Conservation (phyloP, 2,888 invertebrate genomes). For the Rhopalosiphum nymphaeae region DNA sequence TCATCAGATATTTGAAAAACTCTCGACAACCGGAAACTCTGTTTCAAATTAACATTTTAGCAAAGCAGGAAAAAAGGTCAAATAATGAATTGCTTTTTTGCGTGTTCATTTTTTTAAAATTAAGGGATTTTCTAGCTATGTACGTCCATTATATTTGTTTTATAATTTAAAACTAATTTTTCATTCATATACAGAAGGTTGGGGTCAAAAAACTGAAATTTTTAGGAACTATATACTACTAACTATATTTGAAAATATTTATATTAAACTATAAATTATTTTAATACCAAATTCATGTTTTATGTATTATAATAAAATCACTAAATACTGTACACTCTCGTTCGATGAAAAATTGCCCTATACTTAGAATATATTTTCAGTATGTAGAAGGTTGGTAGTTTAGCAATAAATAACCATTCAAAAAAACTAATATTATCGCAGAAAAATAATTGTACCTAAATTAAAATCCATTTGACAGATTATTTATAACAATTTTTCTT, state of each 20-base stretch:
- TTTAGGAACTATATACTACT: too few species aligned
- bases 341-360: not conserved
- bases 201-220: conserved; percentile 3
- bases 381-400: not conserved
- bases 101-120: conserved; percentile 39
- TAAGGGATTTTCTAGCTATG: conserved; percentile 6
- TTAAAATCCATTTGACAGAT: not conserved
- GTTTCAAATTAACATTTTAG: conserved; percentile 44
- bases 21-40: conserved; percentile 37
- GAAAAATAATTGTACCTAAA: not conserved
- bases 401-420: not conserved
- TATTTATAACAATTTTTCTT: not conserved
- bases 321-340: not conserved
- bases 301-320: not conserved
- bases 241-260: too few species aligned
- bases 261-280: not conserved
- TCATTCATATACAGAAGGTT: not conserved
- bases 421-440: not conserved
- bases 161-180: not conserved
- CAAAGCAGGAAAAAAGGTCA: not conserved
- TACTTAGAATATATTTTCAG: not conserved
- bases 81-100: conserved; percentile 48
- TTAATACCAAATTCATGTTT: not conserved
- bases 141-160: conserved; percentile 10
- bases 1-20: conserved; percentile 16